Evolutionary conservation across 2,888 invertebrate genomes (phyloP).

Genomic region (Oxycera nigricornis): DNA sequence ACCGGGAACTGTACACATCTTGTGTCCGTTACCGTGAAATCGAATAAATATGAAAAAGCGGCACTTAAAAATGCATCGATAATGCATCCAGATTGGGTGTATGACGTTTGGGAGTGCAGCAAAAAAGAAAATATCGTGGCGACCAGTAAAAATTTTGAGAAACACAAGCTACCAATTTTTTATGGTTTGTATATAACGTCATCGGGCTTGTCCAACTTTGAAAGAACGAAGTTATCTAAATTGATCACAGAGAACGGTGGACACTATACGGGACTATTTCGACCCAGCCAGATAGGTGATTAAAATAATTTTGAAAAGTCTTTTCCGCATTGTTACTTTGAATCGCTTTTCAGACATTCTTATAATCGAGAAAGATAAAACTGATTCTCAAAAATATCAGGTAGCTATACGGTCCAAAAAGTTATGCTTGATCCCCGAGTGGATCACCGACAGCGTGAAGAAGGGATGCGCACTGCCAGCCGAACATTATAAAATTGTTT

Average conservation of each 20-base stretch:
- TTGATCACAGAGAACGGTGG: constrained; percentile 79
- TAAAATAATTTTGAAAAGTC: too few species aligned
- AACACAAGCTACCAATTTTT: constrained; percentile 72
- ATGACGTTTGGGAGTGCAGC: constrained; percentile 79
- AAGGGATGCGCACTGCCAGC: constrained; percentile 74
- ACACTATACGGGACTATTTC: constrained; percentile 63
- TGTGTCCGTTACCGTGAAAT: constrained; percentile 77
- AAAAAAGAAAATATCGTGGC: constrained; percentile 69
- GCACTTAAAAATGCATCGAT: constrained; percentile 67
- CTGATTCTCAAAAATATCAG: constrained; percentile 58
- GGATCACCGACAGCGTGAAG: constrained; percentile 81
- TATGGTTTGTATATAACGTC: constrained; percentile 79
- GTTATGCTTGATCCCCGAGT: constrained; percentile 74
- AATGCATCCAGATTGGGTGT: constrained; percentile 81
- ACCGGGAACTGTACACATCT: constrained; percentile 79
- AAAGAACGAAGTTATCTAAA: constrained; percentile 66
- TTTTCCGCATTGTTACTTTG: too few species aligned
- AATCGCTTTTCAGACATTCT: constrained; percentile 60
- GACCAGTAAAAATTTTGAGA: constrained; percentile 71
- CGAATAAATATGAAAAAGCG: constrained; percentile 75
- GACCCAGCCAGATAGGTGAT: constrained; percentile 49
- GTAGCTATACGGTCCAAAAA: constrained; percentile 60
- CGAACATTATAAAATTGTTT: constrained; percentile 66
- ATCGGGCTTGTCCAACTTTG: constrained; percentile 71
- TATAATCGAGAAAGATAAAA: constrained; percentile 56